Conservation (phyloP, 2,113 vertebrate genomes). For the Ginglymostoma cirratum region DNA sequence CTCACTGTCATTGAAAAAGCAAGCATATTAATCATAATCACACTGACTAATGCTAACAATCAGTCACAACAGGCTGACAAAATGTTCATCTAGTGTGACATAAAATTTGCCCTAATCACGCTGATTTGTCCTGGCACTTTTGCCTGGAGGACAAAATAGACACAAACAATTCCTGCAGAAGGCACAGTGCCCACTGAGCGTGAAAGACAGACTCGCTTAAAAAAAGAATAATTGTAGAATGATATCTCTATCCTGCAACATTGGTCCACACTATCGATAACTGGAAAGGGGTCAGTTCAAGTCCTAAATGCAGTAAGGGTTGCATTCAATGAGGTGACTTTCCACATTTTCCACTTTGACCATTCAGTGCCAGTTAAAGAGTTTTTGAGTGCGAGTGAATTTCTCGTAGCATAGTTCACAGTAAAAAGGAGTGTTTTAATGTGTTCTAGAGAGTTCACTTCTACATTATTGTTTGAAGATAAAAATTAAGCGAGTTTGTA, state of each 20-base stretch:
- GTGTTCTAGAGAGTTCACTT: not conserved
- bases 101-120: slow-evolving; percentile 69
- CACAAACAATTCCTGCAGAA: slow-evolving; percentile 38
- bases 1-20: slow-evolving; percentile 65
- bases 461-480: not conserved
- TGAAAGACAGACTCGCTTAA: slow-evolving; percentile 41
- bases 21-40: slow-evolving; percentile 90
- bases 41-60: slow-evolving; percentile 80
- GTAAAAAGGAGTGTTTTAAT: not conserved
- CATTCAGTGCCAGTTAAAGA: not conserved
- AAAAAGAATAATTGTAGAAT: slow-evolving; percentile 39
- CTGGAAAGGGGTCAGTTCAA: not conserved
- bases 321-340: not conserved
- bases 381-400: not conserved
- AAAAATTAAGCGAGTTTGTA: not conserved
- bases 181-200: slow-evolving; percentile 31
- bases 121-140: slow-evolving; percentile 64
- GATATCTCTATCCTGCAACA: not conserved
- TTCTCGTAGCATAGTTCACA: not conserved
- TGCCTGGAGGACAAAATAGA: slow-evolving; percentile 60
- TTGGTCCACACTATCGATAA: slow-evolving; percentile 24
- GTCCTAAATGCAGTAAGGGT: slow-evolving; percentile 38
- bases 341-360: not conserved
- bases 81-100: slow-evolving; percentile 73
- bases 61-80: slow-evolving; percentile 64